Evolutionary conservation across 1,140 invertebrate species (phyloP).

Genomic region (Drosophila watanabei): DNA sequence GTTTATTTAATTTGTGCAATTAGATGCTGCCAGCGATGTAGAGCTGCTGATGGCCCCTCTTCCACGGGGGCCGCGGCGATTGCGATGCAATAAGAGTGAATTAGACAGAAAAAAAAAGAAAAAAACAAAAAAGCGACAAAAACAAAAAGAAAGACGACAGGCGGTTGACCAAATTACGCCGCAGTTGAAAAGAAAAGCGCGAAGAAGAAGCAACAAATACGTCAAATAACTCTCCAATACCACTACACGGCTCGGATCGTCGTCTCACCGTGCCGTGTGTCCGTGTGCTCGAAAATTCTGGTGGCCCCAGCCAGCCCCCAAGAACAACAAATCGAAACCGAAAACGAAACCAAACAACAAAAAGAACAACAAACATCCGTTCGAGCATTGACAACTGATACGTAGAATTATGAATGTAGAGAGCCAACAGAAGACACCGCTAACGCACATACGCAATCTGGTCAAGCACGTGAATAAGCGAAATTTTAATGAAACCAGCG

Average conservation of each 20-base stretch:
- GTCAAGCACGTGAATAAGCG: constrained; percentile 98
- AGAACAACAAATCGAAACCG: constrained; percentile 44
- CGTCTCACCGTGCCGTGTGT: constrained; percentile 12
- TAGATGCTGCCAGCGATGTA: constrained; percentile 70
- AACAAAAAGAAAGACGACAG: constrained; percentile 26
- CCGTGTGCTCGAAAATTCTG: constrained; percentile 47
- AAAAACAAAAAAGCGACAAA: constrained; percentile 38
- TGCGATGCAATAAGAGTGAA: constrained; percentile 56
- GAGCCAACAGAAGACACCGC: constrained; percentile 96
- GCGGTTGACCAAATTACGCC: constrained; percentile 51
- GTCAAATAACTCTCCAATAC: constrained; percentile 48
- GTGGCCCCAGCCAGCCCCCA: constrained; percentile 37
- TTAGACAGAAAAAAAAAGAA: constrained; percentile 25
- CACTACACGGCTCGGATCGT: constrained; percentile 18
- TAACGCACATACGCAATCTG: constrained; percentile 98
- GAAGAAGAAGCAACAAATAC: constrained; percentile 47
- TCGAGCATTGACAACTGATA: constrained; percentile 66
- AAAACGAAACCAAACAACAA: constrained; percentile 28
- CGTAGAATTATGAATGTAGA: constrained; percentile 98
- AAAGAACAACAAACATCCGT: constrained; percentile 38
- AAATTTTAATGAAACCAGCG: constrained; percentile 93
- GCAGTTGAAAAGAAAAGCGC: constrained; percentile 60
- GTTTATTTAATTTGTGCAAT: constrained; percentile 57
- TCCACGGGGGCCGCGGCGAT: constrained; percentile 64
- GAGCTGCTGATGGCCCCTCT: constrained; percentile 72